Evolutionary conservation across 1,140 invertebrate species (phyloP), one percentile per base, ranked within the genome.

Genomic region (Pseudobourletiella spinata): DNA sequence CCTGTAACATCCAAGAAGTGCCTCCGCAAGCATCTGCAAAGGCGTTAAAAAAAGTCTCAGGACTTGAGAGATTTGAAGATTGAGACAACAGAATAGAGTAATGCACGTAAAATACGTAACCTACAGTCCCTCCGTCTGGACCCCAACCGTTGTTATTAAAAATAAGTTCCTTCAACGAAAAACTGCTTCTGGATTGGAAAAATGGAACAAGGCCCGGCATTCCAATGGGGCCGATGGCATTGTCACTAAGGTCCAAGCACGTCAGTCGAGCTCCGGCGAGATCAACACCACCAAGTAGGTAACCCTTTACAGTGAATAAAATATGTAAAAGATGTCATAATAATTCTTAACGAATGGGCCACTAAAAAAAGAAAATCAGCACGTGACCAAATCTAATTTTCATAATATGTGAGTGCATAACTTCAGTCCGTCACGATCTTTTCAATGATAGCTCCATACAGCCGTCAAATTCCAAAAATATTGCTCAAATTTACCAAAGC

Each of bases 101-200:
- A n/a, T n/a, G n/a, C n/a, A n/a, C n/a, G n/a, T n/a, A n/a, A n/a
- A n/a, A n/a, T n/a, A n/a, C n/a, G 22, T 11, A 48, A 48, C 46
- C 18, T 70, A 83, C 79, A 72, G 85, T 85, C 24, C 90, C 94
- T 26, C 95, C 95, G 4, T 84, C 83, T 63, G 91, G 89, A 29
- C 95, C 95, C 22, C 98, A 78, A 3, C 96, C 95, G 77, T 95
- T 97, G 73, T 98, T 99, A 71, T 97, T 96, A 0, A 98, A 78
- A 29, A 84, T 79, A 0, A 99, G 76, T 73, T 88, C 86, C 76
- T 89, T 79, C 18, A 92, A 77, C 2, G 86, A 83, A 70, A 85
- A 93, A 74, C 93, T 96, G 0, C 87, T 82, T 2, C 83, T 80
- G 50, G 91, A 94, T 62, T 83, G 83, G 15, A 99, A 76, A 15